Evolutionary conservation across 2,888 invertebrate species (phyloP).

Genomic region (Lymantria monacha): DNA sequence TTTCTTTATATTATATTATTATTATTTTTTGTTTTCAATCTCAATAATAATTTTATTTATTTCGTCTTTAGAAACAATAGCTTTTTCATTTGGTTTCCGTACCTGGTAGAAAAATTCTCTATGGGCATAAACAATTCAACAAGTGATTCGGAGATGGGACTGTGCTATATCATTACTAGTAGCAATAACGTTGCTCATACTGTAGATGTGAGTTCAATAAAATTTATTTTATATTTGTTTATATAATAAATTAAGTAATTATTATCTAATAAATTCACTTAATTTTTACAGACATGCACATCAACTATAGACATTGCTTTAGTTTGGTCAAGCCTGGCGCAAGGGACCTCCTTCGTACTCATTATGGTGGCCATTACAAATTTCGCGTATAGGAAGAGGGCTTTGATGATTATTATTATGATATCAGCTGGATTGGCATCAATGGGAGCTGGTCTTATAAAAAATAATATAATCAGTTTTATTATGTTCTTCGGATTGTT

Average conservation of each 20-base stretch:
- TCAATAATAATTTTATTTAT: background rate
- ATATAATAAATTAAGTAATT: too few species aligned
- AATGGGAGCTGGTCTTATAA: constrained; percentile 31
- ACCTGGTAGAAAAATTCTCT: constrained; percentile 63
- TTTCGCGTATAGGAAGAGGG: constrained; percentile 40
- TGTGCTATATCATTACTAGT: constrained; percentile 32
- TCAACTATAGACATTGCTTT: constrained; percentile 30
- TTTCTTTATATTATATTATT: too few species aligned
- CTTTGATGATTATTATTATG: constrained; percentile 36
- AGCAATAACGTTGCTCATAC: constrained; percentile 12
- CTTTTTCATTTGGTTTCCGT: constrained; percentile 74
- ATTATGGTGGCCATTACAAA: constrained; percentile 38
- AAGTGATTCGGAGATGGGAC: constrained; percentile 19
- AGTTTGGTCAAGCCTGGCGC: constrained; percentile 30
- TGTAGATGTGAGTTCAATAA: constrained; percentile 5
- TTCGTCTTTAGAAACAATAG: constrained; percentile 56
- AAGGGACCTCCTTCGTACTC: constrained; percentile 35
- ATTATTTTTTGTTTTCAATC: too few species aligned
- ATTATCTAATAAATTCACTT: background rate
- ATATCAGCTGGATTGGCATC: constrained; percentile 29
- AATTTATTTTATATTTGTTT: background rate
- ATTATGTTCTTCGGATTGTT: constrained; percentile 41
- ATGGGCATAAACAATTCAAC: constrained; percentile 19
- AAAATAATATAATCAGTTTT: constrained; percentile 40
- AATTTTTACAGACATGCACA: constrained; percentile 24